Base-by-base conservation (phyloP, 2,888 invertebrate genomes). In the Cepaea hortensis region DNA sequence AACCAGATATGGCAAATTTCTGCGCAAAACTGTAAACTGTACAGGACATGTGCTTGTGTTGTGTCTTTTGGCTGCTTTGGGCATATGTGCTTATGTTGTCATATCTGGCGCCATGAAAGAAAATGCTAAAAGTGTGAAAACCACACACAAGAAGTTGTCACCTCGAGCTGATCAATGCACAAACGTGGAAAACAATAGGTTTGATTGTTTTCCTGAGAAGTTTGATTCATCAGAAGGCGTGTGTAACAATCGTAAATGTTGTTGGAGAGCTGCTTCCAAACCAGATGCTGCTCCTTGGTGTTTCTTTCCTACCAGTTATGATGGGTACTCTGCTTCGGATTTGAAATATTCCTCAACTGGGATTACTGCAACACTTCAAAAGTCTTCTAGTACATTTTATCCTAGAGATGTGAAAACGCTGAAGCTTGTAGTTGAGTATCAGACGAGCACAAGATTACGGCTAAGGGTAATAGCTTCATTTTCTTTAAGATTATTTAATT, bases 191-290 rank as follows among this genome's bases (percentile, higher is more conserved):
- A 35, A 65, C 13, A 70, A 88, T 73, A 68, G 88, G n/a, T 89
- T 88, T 77, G 89, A 89, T 81, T 89, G 89, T 81, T 88, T 88
- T 87, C 89, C 89, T 6, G 87, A 88, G 77, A 80, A 82, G 23
- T 13, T n/a, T 7, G 87, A 84, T 6, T 79, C 88, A 4, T 81
- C 88, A 23, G 81, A 88, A 86, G 70, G 81, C 20, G 50, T 20
- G 7, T 89, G 89, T 76, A 46, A 77, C 5, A 70, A 72, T 3
- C 85, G 89, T 48, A 88, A 87, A n/a, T 88, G 88, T 55, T 89
- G 89, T 65, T 89, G 88, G 88, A 72, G 79, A 3, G 61, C 80
- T 15, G 48, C 61, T 1, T 15, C 83, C 1, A 61, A 50, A 46
- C 72, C 85, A 15, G 62, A 68, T 18, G 82, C 79, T n/a, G 88